phyloP scores from a whole-genome alignment of 2,888 invertebrate species.

The Scrobipalpa atriplicella region DNA sequence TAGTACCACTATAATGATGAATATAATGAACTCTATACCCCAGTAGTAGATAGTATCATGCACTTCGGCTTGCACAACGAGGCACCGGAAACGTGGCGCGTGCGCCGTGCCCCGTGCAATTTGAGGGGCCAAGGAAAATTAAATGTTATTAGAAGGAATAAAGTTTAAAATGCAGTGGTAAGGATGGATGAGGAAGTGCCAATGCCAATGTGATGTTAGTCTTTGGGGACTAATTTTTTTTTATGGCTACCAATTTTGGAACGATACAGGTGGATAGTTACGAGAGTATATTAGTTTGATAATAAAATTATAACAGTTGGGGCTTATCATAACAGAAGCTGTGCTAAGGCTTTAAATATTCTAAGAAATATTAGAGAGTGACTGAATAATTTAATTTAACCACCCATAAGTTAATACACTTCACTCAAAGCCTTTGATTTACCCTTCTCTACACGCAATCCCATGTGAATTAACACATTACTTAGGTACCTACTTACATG shows the following conservation, averaged over 20 bases:
- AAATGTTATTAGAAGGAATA: background rate
- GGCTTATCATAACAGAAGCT: too few species aligned
- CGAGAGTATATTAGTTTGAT: too few species aligned
- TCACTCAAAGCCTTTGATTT: background rate
- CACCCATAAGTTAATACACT: too few species aligned
- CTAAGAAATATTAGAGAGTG: too few species aligned
- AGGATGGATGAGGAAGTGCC: background rate
- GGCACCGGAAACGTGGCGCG: conserved; percentile 70
- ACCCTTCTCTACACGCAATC: background rate
- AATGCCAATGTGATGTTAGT: background rate
- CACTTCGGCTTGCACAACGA: conserved; percentile 65
- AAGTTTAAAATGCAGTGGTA: background rate
- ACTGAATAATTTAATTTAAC: too few species aligned
- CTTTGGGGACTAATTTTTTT: background rate
- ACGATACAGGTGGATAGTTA: background rate
- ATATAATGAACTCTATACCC: conserved; percentile 24
- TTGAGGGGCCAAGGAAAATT: conserved; percentile 35
- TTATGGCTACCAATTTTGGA: background rate
- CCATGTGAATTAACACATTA: background rate
- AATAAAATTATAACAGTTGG: too few species aligned
- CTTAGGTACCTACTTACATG: background rate
- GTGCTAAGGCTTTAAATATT: too few species aligned
- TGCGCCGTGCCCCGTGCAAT: conserved; percentile 52
- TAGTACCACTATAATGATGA: conserved; percentile 4
- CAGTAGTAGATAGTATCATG: conserved; percentile 58